phyloP scores from a whole-genome alignment of 2,797 vertebrate species.

The Lateolabrax maculatus region DNA sequence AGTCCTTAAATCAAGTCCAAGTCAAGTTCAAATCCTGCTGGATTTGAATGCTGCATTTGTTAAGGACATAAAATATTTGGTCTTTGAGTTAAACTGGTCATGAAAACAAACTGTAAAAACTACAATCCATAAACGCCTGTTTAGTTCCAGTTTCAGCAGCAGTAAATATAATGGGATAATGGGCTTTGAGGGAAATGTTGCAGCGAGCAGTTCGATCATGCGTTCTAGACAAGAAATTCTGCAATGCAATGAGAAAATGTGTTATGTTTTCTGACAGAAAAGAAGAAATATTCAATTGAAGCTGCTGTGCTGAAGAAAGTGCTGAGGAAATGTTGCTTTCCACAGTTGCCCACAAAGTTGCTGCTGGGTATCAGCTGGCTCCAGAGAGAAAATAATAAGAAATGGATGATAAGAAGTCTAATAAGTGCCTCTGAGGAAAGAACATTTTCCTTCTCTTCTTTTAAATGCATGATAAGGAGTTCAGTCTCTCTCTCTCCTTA shows the following conservation, averaged over 20 bases:
- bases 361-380: constrained; percentile 24
- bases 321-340: constrained; percentile 1
- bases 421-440: constrained; percentile 26
- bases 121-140: not conserved
- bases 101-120: constrained; percentile 2
- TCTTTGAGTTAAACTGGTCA: not conserved
- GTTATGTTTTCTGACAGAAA: not conserved
- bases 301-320: not conserved
- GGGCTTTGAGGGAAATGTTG: constrained; percentile 10
- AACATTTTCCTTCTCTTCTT: constrained; percentile 36
- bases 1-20: not conserved
- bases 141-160: constrained; percentile 2
- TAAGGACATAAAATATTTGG: not conserved
- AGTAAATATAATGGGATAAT: not conserved
- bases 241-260: not conserved
- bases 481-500: constrained; percentile 1
- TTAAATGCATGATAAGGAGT: constrained; percentile 24
- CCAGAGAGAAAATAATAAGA: constrained; percentile 11
- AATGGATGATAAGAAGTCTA: constrained; percentile 10
- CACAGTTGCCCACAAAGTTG: not conserved
- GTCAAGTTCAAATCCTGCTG: too few relatives aligned
- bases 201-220: not conserved
- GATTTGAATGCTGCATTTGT: too few relatives aligned
- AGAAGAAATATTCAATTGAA: not conserved
- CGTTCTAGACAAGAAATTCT: not conserved